Evolutionary conservation across 2,888 invertebrate genomes (phyloP), one percentile per base, ranked within the genome.

Genomic region (Cordylochernes scorpioides): DNA sequence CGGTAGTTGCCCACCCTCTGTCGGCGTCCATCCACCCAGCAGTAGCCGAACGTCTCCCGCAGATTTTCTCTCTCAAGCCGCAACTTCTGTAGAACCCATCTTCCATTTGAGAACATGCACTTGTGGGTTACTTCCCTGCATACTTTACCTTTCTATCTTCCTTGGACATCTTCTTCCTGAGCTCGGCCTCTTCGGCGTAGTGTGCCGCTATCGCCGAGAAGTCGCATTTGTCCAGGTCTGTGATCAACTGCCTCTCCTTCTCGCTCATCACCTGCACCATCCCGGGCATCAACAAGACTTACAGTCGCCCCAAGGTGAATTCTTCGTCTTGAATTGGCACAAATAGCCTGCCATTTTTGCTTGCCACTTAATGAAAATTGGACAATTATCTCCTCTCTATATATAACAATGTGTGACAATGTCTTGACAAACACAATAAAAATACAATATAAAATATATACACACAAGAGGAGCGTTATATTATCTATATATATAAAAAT

Each of bases 1-100:
- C 16, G 21, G n/a, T 29, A 34, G 24, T 34, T 34, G 2, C 28
- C 30, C 8, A 34, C n/a, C 17, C 32, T 31, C 18, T 34, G 28
- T 9, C 22, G 28, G 6, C 14, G 12, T 5, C 34, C 34, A 16
- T 34, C 31, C 8, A 34, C 13, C 2, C 31, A 6, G 15, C 34
- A 34, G 16, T 15, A 31, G 2, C 25, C 28, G 8, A 28, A 31
- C 7, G 25, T 22, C 21, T 28, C 27, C 14, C 15, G 10, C 5
- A 24, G 17, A 9, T 28, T 19, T 10, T 28, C 13, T 7, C 8
- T 25, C 8, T 5, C n/a, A n/a, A n/a, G n/a, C n/a, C n/a, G n/a
- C n/a, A n/a, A n/a, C n/a, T n/a, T n/a, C n/a, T n/a, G n/a, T n/a
- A n/a, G n/a, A n/a, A n/a, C n/a, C n/a, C n/a, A n/a, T n/a, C n/a